Evolutionary conservation across 2,888 invertebrate species (phyloP), one percentile per base, ranked within the genome.

Genomic region (Vanessa cardui): DNA sequence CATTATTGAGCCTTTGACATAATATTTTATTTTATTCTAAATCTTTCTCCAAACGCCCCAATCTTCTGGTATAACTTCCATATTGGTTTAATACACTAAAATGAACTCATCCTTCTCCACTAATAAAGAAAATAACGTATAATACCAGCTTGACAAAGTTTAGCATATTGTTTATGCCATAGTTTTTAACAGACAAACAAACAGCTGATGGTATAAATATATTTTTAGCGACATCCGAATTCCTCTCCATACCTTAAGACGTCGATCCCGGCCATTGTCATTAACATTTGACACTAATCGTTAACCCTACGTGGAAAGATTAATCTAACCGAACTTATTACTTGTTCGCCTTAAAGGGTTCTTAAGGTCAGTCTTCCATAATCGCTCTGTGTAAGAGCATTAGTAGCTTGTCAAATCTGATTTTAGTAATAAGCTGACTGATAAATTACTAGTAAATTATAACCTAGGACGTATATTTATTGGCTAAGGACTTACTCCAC

Each of bases 401-500:
- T 54, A 54, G 26, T 31, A 7, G 31, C 31, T 31, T 54, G 52
- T 54, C 31, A 54, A 31, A 54, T 31, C 31, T 31, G 31, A 54
- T 54, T 54, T 31, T 31, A 54, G 49, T 54, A 54, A 54, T 54
- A 54, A 54, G 31, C 52, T 31, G 52, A 16, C 31, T 54, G 26
- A 21, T 31, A 54, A 54, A 54, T 31, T 54, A 31, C 31, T 54
- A 1, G 26, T 31, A n/a, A 54, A 54, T n/a, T 54, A 31, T 54
- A 54, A 54, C 26, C 31, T 31, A 26, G 7, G 26, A 52, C 7
- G 9, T 56, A 39, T 56, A 39, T 39, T 56, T 56, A 20, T 33
- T 39, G n/a, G 18, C 56, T 63, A 26, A 31, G 46, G 20, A 31
- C 62, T 60, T 46, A 66, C 69, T 31, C 61, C 20, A 3, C 58